Conservation (phyloP, 2,113 vertebrate species). For the Arothron firmamentum region DNA sequence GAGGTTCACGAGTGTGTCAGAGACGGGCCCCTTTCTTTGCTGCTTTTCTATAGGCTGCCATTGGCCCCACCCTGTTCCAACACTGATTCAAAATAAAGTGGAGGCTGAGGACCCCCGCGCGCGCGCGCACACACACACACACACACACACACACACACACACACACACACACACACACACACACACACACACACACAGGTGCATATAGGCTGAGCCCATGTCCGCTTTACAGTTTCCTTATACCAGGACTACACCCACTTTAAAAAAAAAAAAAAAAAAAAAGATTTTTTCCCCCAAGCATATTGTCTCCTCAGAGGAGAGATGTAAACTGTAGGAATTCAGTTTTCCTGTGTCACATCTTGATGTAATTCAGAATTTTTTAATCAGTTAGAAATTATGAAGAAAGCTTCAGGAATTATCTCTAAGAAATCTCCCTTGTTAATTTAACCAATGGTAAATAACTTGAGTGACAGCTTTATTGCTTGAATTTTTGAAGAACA, state of each 20-base stretch:
- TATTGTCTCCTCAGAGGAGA: too few relatives aligned
- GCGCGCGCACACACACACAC: background rate
- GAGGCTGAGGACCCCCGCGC: slow-evolving; percentile 48
- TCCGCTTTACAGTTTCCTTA: background rate
- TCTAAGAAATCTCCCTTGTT: too few relatives aligned
- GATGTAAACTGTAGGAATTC: background rate
- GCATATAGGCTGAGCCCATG: slow-evolving; percentile 8
- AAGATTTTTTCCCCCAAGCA: background rate
- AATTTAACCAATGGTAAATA: too few relatives aligned
- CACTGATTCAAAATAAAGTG: slow-evolving; percentile 54
- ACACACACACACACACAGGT: slow-evolving; percentile 16
- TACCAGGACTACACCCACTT: background rate
- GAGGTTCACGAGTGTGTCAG: background rate
- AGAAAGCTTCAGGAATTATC: too few relatives aligned
- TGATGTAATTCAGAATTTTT: background rate
- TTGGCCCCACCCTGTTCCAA: slow-evolving; percentile 48
- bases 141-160: slow-evolving; percentile 23
- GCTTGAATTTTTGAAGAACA: too few relatives aligned
- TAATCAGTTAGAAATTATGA: background rate
- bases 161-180: slow-evolving; percentile 15
- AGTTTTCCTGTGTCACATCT: background rate
- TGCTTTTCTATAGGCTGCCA: slow-evolving; percentile 38
- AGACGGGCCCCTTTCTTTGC: slow-evolving; percentile 54
- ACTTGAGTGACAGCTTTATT: too few relatives aligned
- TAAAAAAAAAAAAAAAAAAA: background rate